Evolutionary conservation across 2,888 invertebrate genomes (phyloP).

Genomic region (Tricholauxania praeusta): DNA sequence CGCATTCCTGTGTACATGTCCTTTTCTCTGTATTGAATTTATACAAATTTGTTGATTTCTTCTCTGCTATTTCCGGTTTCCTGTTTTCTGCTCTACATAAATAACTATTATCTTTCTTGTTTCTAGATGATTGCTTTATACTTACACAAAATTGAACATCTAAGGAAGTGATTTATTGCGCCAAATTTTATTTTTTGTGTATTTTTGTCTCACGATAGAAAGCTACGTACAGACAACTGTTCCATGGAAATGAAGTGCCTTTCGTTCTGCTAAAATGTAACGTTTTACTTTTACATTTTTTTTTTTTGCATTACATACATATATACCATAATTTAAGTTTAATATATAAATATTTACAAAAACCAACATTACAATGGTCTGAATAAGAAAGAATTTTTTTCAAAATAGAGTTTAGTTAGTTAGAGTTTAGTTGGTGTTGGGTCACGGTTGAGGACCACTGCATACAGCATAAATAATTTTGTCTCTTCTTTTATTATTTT

Average conservation of each 20-base stretch:
- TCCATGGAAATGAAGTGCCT: neutral
- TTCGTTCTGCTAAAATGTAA: slow-evolving; percentile 18
- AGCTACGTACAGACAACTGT: neutral
- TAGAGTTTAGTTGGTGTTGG: too few species aligned
- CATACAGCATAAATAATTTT: too few species aligned
- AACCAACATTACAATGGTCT: neutral
- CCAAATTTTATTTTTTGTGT: slow-evolving; percentile 18
- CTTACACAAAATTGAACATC: slow-evolving; percentile 35
- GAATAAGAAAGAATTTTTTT: too few species aligned
- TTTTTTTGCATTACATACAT: neutral
- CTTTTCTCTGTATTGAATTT: slow-evolving; percentile 3
- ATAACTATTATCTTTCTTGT: slow-evolving; percentile 38
- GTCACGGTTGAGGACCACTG: too few species aligned
- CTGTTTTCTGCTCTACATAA: slow-evolving; percentile 35
- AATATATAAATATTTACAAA: neutral
- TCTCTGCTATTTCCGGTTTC: slow-evolving; percentile 37
- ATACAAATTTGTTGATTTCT: slow-evolving; percentile 33
- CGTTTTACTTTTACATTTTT: slow-evolving; percentile 13
- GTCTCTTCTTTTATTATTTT: too few species aligned
- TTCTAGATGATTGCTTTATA: slow-evolving; percentile 40
- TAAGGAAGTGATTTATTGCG: slow-evolving; percentile 37
- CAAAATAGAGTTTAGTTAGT: too few species aligned
- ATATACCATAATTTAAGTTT: neutral
- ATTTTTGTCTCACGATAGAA: neutral
- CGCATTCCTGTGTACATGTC: slow-evolving; percentile 13